phyloP scores from a whole-genome alignment of 2,888 invertebrate genomes.

The Caenorhabditis parvicauda region DNA sequence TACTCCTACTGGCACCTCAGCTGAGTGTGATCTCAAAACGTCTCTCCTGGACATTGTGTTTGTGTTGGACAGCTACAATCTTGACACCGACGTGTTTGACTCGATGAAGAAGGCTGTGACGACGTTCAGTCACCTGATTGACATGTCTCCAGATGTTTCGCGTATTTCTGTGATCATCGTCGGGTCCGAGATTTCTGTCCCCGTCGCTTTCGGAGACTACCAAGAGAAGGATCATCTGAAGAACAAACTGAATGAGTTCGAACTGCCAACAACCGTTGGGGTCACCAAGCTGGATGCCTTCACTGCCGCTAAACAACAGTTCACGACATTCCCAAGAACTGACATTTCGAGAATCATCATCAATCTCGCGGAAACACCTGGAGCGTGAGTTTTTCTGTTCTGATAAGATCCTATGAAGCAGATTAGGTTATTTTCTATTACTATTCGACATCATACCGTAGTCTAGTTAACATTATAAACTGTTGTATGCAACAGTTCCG shows the following conservation, averaged over 20 bases:
- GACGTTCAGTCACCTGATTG: constrained; percentile 27
- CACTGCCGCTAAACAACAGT: constrained; percentile 43
- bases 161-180: constrained; percentile 39
- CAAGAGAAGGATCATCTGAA: constrained; percentile 45
- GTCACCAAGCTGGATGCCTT: constrained; percentile 26
- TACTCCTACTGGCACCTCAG: no score
- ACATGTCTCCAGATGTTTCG: constrained; percentile 45
- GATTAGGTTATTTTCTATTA: no score
- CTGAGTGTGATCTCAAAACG: constrained; percentile 10
- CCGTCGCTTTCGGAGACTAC: constrained; percentile 51
- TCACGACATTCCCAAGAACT: constrained; percentile 38
- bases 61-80: constrained; percentile 11
- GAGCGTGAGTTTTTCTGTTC: constrained; percentile 30
- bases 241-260: constrained; percentile 14
- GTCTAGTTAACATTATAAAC: no score
- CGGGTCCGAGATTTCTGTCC: constrained; percentile 40
- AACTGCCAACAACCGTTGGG: constrained; percentile 9
- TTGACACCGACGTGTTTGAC: constrained; percentile 1
- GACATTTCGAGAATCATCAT: constrained; percentile 32
- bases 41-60: constrained; percentile 20
- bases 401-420: no score
- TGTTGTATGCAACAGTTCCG: no score
- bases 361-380: constrained; percentile 32
- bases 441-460: no score
- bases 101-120: constrained; percentile 13